phyloP scores from a whole-genome alignment of 2,113 vertebrate species.

The Lycaon pictus region DNA sequence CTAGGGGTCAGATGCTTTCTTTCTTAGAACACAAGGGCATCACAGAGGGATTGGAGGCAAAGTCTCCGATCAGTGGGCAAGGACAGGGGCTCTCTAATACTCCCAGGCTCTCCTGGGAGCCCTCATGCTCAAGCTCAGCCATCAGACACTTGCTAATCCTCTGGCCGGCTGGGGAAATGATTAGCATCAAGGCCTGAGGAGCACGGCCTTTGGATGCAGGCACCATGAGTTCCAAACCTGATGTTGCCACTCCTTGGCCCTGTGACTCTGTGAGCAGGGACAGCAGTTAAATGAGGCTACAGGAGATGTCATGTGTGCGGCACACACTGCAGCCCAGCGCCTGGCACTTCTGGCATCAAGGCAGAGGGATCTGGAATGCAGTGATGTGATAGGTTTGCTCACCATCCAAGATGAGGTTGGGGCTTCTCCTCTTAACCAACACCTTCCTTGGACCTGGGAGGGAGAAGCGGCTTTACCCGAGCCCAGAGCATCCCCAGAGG shows the following conservation, averaged over 20 bases:
- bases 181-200: neutral
- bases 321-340: neutral
- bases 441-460: neutral
- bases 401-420: neutral
- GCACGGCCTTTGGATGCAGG: neutral
- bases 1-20: neutral
- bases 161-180: neutral
- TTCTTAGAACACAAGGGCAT: neutral
- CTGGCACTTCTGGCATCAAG: neutral
- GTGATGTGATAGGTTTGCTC: neutral
- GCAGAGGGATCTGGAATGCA: neutral
- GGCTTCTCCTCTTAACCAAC: neutral
- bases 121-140: neutral
- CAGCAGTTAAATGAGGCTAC: neutral
- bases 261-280: neutral
- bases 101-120: neutral
- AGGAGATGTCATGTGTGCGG: neutral
- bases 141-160: neutral
- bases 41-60: neutral
- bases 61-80: neutral
- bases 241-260: neutral
- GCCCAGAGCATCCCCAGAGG: fast-evolving
- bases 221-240: neutral
- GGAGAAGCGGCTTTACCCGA: neutral
- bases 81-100: neutral